Base-by-base conservation (phyloP, 37 sponge, comb jelly and placozoan species). In the Beroe forskalii region DNA sequence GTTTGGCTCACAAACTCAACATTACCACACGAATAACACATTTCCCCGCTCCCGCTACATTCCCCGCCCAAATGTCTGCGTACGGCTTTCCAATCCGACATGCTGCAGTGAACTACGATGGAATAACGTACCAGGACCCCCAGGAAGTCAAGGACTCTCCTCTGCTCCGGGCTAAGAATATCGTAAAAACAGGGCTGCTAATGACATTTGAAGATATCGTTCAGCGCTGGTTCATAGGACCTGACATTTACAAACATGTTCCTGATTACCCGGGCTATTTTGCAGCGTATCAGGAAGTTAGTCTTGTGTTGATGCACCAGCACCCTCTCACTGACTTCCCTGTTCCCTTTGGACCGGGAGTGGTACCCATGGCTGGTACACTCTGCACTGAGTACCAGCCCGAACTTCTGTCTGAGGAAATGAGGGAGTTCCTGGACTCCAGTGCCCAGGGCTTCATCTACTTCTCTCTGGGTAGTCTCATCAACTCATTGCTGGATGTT, bases 341-440 rank as follows among this genome's bases (percentile, higher is more conserved):
- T 24, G 55, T 44, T 14, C 86, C 86, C 0, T 44, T 80, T 80
- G 86, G 86, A 24, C 86, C 86, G 0, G 86, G 86, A 6, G 86
- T 80, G 40, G 86, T 80, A 1, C 30, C 55, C 4, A n/a, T 80
- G 4, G 86, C 31, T 23, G 86, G 86, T 25, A 44, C 86, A 33
- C 86, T 80, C 0, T 80, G 86, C 30, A 44, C 86, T 25, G 55
- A 41, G 17, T 80, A 80, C 40, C 28, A 80, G n/a, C 86, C 86
- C 27, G 48, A 80, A 14, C 2, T 42, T 6, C 55, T 80, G 43
- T 12, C 28, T 24, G 55, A 80, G 86, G 55, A 80, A 19, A 9
- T 80, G 4, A 35, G 31, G 31, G 55, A 41, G 1, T 80, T 80
- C 86, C 27, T 80, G 1, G 86, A 80, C 27, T 20, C 44, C 37